These are phyloP conservation scores for Chaetoderma sp. DNA, from an alignment of 2,888 invertebrate species.

Conservation along the genomic window DNA sequence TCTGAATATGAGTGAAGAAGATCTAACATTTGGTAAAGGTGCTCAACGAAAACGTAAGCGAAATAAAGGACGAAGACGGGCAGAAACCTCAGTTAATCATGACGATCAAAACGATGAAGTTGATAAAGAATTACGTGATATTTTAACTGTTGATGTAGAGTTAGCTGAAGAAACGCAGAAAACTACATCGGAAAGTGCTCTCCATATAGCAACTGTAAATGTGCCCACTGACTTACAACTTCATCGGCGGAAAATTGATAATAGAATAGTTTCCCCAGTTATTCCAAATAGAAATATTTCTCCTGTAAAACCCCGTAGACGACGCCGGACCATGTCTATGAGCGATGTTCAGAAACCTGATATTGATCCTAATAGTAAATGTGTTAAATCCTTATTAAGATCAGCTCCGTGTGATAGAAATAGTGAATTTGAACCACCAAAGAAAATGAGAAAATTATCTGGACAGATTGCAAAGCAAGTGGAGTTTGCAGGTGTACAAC, in stretches of 20 bases:
- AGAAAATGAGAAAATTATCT: constrained; percentile 35
- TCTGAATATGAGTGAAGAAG: constrained; percentile 71
- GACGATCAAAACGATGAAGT: constrained; percentile 35
- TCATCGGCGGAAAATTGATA: constrained; percentile 4
- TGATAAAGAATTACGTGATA: constrained; percentile 48
- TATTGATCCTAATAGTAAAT: constrained; percentile 30
- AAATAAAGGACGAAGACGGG: constrained; percentile 41
- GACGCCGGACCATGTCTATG: constrained; percentile 48
- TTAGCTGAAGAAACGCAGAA: neutral
- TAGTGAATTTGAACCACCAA: constrained; percentile 10
- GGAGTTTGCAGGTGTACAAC: constrained; percentile 11
- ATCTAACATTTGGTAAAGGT: constrained; percentile 17
- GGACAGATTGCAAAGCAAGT: constrained; percentile 33
- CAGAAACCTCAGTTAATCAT: constrained; percentile 33
- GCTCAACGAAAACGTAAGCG: constrained; percentile 45
- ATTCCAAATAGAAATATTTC: constrained; percentile 56
- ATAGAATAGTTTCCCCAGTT: constrained; percentile 61
- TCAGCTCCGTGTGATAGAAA: constrained; percentile 25
- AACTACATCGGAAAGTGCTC: constrained; percentile 2
- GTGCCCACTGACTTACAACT: no score
- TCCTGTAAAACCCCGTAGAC: constrained; percentile 49
- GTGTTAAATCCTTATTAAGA: constrained; percentile 28
- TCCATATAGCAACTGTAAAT: neutral
- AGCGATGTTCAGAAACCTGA: constrained; percentile 43
- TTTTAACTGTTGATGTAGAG: constrained; percentile 47